Evolutionary conservation across 2,888 invertebrate species (phyloP), one percentile per base, ranked within the genome.

Genomic region (Idaea biselata): DNA sequence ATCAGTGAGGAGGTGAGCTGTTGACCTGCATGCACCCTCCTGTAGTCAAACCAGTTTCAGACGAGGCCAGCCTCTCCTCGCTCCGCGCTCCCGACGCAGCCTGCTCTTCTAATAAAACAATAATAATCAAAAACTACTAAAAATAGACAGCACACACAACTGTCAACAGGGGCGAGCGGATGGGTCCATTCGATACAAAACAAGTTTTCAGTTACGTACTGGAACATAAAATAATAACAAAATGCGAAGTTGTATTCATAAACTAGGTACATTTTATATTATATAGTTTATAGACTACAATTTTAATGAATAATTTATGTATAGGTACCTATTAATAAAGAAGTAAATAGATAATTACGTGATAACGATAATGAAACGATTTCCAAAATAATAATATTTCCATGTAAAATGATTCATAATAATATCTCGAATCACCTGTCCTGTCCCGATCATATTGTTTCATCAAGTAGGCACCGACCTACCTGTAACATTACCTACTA

Each of bases 1-100:
- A 83, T 84, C 85, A 82, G 74, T 69, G 63, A 70, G 83, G 63
- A 71, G 83, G 83, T 84, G 86, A 84, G 84, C 84, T 80, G 87
- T 82, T 87, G 89, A 89, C 88, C 88, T 79, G 87, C 79, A 80
- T 83, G 84, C 84, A 81, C 83, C 83, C 71, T 69, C 67, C 84
- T 79, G 81, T 79, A 77, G 83, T 80, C 80, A 88, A 89, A 90
- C 90, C 89, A 80, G 89, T 89, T 86, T 82, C 76, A 69, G 64
- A 63, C 68, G 69, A 62, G 70, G 68, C 69, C 60, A 63, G 65
- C 64, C 75, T 71, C 72, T 74, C 70, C 71, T 68, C 72, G 68
- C 66, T 71, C 65, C 67, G 65, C 71, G 62, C 71, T 68, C 68
- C 44, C 44, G 44, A 44, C 44, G 44, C 44, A 44, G 71, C 70